A percentile compares a stretch with the other conserved stretches of the same genome.
Conservation (phyloP, 2,888 invertebrate species). For the Stenolophus ochropezus region DNA sequence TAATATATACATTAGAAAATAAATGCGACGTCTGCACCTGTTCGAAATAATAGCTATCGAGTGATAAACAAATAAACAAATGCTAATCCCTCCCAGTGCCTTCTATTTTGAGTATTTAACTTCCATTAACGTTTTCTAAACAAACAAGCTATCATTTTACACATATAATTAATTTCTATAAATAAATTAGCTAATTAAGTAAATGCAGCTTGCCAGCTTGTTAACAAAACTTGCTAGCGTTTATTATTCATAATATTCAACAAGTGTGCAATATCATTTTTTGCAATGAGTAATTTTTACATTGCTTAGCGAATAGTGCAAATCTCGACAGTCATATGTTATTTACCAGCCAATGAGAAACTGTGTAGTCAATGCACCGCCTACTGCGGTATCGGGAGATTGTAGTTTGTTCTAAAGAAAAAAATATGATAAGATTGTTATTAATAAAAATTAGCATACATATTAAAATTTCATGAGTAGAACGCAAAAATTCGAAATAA, state of each 20-base stretch:
- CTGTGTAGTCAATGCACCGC: conserved; percentile 6
- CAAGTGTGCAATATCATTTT: conserved; percentile 20
- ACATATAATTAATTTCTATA: conserved; percentile 32
- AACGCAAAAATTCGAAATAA: too few relatives aligned
- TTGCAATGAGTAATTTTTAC: conserved; percentile 17
- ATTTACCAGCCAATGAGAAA: conserved; percentile 16
- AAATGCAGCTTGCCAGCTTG: background rate
- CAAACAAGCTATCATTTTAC: conserved; percentile 23
- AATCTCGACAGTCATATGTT: conserved; percentile 46
- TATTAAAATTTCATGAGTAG: too few relatives aligned
- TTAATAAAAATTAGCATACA: background rate
- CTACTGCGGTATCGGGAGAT: conserved; percentile 1
- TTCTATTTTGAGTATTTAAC: conserved; percentile 44
- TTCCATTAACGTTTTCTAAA: conserved; percentile 44
- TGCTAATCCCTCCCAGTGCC: conserved; percentile 5
- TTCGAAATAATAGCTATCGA: conserved; percentile 4
- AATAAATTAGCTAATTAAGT: conserved; percentile 35
- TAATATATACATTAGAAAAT: conserved; percentile 34
- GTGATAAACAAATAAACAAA: conserved; percentile 27
- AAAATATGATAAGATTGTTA: too few relatives aligned
- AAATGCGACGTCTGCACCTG: background rate
- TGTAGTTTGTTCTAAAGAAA: too few relatives aligned
- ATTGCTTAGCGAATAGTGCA: conserved; percentile 32
- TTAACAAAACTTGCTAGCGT: conserved; percentile 23
- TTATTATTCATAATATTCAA: conserved; percentile 42